Percentiles rank a stretch among this genome's conserved stretches.
These are phyloP conservation scores for Chrysomela aeneicollis DNA, from an alignment of 2,888 invertebrate genomes.

Conservation along the genomic window DNA sequence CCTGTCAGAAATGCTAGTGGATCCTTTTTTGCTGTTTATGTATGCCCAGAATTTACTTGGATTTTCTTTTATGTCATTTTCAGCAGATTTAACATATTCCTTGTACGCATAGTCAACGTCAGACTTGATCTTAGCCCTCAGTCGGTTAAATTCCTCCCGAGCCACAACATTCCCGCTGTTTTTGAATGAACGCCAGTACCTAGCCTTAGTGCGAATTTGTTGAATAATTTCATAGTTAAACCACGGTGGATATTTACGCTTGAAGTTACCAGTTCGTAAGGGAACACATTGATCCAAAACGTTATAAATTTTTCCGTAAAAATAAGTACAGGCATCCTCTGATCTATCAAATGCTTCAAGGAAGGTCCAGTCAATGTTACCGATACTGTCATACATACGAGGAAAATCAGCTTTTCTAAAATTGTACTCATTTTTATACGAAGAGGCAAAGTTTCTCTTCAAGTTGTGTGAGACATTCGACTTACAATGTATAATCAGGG, in stretches of 20 bases:
- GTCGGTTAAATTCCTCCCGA: not conserved
- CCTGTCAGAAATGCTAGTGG: not conserved
- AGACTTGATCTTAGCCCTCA: not conserved
- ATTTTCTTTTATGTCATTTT: not conserved
- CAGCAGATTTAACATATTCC: not conserved
- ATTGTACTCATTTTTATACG: conserved; percentile 11
- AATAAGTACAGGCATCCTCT: not conserved
- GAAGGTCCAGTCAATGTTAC: not conserved
- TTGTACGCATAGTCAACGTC: not conserved
- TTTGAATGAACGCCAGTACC: conserved; percentile 5
- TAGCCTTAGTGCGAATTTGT: not conserved
- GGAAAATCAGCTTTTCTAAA: conserved; percentile 11
- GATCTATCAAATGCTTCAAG: conserved; percentile 4
- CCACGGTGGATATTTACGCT: conserved; percentile 6
- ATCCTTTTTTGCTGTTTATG: conserved; percentile 2
- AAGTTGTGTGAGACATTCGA: not conserved
- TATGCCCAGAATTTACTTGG: not conserved
- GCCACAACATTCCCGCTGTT: conserved; percentile 5
- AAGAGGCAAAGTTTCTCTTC: not conserved
- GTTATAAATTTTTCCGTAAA: not conserved
- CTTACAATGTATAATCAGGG: not conserved
- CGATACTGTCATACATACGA: not conserved
- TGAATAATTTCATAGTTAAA: not conserved
- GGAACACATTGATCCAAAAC: not conserved
- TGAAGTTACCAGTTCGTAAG: not conserved